Evolutionary conservation across 2,888 invertebrate species (phyloP).

Genomic region (Diachrysia chrysitis): DNA sequence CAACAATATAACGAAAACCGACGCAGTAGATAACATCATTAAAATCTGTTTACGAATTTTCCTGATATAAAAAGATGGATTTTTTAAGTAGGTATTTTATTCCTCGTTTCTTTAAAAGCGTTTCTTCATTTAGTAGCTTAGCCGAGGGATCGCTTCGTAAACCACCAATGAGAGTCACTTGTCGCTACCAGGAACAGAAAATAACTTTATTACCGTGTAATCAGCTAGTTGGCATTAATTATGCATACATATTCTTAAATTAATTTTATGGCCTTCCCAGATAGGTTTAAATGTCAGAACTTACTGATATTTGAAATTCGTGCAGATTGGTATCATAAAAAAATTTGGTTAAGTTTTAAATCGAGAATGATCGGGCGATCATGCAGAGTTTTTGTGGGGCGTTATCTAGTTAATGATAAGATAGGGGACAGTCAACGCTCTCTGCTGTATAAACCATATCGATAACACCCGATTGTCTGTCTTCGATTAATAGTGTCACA

Average conservation of each 20-base stretch:
- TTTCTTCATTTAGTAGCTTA: conserved; percentile 41
- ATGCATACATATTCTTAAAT: conserved; percentile 35
- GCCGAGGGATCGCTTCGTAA: conserved; percentile 27
- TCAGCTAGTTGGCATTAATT: conserved; percentile 34
- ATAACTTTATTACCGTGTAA: conserved; percentile 42
- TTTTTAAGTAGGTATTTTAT: conserved; percentile 27
- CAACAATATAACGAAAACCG: neutral
- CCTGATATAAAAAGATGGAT: neutral
- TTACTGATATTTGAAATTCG: conserved; percentile 31
- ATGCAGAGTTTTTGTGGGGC: conserved; percentile 40
- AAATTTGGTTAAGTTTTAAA: conserved; percentile 22
- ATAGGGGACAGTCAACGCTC: conserved; percentile 68
- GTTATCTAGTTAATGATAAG: conserved; percentile 63
- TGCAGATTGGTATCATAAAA: conserved; percentile 21
- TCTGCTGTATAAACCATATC: conserved; percentile 59
- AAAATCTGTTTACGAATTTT: neutral
- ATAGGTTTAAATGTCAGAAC: conserved; percentile 47
- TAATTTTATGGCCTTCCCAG: conserved; percentile 33
- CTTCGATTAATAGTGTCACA: conserved; percentile 19
- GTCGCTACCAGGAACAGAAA: conserved; percentile 38
- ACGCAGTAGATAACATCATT: neutral
- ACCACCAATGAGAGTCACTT: conserved; percentile 39
- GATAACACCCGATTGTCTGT: conserved; percentile 54
- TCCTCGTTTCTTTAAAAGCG: conserved; percentile 28
- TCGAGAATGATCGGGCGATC: conserved; percentile 9